Conservation (phyloP, 2,113 vertebrate genomes). For the Anas platyrhynchos region DNA sequence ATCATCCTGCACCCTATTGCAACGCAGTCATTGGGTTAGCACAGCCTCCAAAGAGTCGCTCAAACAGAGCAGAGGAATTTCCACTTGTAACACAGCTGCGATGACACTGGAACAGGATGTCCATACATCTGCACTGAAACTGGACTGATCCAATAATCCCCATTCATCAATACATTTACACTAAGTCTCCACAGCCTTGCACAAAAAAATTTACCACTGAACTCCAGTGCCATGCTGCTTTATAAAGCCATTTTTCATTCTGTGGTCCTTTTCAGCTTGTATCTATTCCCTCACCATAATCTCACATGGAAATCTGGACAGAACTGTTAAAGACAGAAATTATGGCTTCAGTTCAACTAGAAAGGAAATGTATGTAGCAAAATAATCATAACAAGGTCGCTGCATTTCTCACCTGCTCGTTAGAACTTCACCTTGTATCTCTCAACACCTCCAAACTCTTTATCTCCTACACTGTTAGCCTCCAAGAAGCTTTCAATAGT, state of each 20-base stretch:
- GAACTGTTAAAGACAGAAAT: background rate
- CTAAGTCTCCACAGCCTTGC: background rate
- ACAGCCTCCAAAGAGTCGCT: background rate
- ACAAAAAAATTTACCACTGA: background rate
- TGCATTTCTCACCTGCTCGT: background rate
- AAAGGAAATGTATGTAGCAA: background rate
- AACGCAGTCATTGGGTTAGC: constrained; percentile 29
- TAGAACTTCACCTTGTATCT: background rate
- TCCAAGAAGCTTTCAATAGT: background rate
- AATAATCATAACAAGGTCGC: background rate
- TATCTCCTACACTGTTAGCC: background rate
- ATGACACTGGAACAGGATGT: background rate
- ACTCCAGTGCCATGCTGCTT: background rate
- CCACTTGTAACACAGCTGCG: background rate
- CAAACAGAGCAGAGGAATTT: background rate
- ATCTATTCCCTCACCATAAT: background rate
- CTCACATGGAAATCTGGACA: background rate
- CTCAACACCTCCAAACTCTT: background rate
- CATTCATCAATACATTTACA: constrained; percentile 11
- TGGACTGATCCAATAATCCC: background rate
- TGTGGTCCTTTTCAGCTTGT: background rate
- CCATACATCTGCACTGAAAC: constrained; percentile 29
- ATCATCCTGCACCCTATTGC: background rate
- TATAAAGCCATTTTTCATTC: background rate
- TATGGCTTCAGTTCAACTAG: background rate